These are phyloP conservation scores for Mimumesa dahlbomi DNA, from an alignment of 2,888 invertebrate species.

Conservation along the genomic window DNA sequence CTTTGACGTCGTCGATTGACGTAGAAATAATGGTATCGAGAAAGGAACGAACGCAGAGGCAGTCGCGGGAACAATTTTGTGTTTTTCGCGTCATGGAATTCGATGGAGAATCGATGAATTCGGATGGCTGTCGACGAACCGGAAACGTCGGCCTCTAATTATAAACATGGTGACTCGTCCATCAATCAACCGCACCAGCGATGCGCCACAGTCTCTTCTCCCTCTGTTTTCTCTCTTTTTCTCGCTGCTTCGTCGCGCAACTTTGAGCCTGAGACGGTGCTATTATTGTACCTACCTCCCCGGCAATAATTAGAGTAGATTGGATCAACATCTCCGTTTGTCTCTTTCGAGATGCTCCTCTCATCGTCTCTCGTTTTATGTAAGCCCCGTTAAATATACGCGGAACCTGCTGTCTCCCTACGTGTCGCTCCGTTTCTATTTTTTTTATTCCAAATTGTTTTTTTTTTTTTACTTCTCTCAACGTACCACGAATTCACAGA, in stretches of 20 bases:
- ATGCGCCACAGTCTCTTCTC: conserved; percentile 46
- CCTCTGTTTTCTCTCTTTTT: conserved; percentile 23
- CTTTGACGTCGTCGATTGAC: too few species aligned
- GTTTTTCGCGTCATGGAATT: not conserved
- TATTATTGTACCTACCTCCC: conserved; percentile 69
- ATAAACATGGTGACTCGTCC: conserved; percentile 78
- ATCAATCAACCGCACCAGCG: conserved; percentile 75
- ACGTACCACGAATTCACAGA: too few species aligned
- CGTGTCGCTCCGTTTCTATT: too few species aligned
- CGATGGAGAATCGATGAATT: conserved; percentile 24
- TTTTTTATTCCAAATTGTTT: too few species aligned
- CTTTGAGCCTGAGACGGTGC: conserved; percentile 59
- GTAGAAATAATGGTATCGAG: too few species aligned
- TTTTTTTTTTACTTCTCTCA: too few species aligned
- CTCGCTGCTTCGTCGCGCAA: conserved; percentile 20
- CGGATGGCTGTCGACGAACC: conserved; percentile 40
- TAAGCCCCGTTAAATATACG: not conserved
- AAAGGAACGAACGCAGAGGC: too few species aligned
- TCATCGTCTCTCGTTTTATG: not conserved
- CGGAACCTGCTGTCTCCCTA: too few species aligned
- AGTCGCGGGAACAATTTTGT: conserved; percentile 33
- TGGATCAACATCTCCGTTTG: conserved; percentile 62
- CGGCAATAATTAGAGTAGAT: conserved; percentile 70
- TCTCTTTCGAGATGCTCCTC: conserved; percentile 13
- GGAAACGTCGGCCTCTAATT: conserved; percentile 78